phyloP scores from a whole-genome alignment of 2,888 invertebrate species.

The Panzeria rudis region DNA sequence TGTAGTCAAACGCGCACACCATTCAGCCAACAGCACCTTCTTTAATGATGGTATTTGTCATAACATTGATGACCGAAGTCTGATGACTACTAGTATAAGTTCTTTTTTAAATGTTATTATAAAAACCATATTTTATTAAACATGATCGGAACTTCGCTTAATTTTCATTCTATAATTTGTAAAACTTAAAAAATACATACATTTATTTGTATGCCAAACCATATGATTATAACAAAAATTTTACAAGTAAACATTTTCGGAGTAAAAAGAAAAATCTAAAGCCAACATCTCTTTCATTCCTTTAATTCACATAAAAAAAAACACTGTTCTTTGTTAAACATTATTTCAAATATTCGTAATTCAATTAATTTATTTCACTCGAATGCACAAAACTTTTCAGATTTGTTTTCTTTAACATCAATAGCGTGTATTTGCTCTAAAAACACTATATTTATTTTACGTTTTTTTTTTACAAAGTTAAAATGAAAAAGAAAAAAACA shows the following conservation, averaged over 20 bases:
- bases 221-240: neutral
- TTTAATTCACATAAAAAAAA: neutral
- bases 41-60: too few species aligned
- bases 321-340: slow-evolving; percentile 15
- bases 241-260: neutral
- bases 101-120: too few species aligned
- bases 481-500: slow-evolving; percentile 1
- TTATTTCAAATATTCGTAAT: slow-evolving; percentile 49
- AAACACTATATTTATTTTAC: slow-evolving; percentile 10
- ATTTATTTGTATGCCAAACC: neutral
- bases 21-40: too few species aligned
- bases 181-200: too few species aligned
- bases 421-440: slow-evolving; percentile 23
- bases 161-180: too few species aligned
- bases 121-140: too few species aligned
- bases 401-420: slow-evolving; percentile 57
- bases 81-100: too few species aligned
- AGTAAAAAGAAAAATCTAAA: neutral
- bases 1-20: too few species aligned
- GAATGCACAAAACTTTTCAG: slow-evolving; percentile 39
- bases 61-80: too few species aligned
- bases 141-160: too few species aligned
- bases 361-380: slow-evolving; percentile 67
- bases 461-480: neutral
- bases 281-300: neutral